These are phyloP conservation scores for Lithobates sylvaticus DNA, from an alignment of 2,797 vertebrate species.

Conservation along the genomic window DNA sequence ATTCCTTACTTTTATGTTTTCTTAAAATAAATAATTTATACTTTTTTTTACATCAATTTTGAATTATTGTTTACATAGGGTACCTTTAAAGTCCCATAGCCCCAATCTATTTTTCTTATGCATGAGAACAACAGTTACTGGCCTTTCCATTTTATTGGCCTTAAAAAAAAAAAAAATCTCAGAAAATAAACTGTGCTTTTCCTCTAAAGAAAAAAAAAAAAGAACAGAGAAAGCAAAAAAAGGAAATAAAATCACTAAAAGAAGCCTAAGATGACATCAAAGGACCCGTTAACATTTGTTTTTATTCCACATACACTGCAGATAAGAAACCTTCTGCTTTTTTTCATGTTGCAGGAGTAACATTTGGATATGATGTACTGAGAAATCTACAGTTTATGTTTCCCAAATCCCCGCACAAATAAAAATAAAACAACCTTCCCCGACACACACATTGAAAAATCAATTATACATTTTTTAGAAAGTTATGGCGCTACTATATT, in stretches of 20 bases:
- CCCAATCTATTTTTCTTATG: no score
- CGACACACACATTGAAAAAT: slow-evolving; percentile 9
- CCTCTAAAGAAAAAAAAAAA: no score
- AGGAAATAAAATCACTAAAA: no score
- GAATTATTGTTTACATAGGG: no score
- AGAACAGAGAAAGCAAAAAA: background rate
- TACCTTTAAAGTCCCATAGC: no score
- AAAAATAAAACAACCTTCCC: slow-evolving; percentile 9
- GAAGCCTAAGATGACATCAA: background rate
- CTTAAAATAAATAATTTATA: no score
- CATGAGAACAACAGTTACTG: background rate
- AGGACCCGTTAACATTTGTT: background rate
- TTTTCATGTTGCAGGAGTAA: background rate
- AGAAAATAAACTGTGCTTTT: no score
- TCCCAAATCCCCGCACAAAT: slow-evolving; percentile 7
- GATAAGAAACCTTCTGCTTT: background rate
- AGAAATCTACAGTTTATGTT: background rate
- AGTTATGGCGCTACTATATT: background rate
- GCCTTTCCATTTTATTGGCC: background rate
- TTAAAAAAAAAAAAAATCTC: no score
- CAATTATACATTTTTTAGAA: background rate
- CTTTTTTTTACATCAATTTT: no score
- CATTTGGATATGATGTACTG: slow-evolving; percentile 1
- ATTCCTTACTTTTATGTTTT: no score
- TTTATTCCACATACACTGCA: background rate